phyloP scores from a whole-genome alignment of 2,113 vertebrate species.

The Triplophysa tibetana region DNA sequence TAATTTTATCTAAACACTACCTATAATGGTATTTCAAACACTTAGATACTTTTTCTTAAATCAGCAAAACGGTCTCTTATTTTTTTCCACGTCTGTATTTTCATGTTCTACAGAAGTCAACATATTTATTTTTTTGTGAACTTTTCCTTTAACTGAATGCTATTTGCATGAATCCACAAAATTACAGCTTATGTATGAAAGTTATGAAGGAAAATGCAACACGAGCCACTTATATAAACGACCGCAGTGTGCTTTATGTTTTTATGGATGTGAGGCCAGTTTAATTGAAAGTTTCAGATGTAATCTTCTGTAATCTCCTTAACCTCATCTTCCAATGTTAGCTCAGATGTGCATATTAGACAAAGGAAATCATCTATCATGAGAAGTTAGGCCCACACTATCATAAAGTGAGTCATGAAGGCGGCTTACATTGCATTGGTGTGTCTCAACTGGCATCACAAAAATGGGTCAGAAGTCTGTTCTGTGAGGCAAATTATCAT shows the following conservation, averaged over 20 bases:
- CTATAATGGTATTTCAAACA: too few species aligned
- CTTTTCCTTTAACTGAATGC: neutral
- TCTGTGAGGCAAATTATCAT: neutral
- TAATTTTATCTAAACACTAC: too few species aligned
- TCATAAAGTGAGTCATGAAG: neutral
- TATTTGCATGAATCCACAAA: neutral
- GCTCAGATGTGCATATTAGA: conserved; percentile 13
- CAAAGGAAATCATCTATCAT: conserved; percentile 22
- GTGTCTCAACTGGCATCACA: neutral
- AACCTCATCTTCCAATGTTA: conserved; percentile 3
- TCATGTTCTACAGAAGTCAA: too few species aligned
- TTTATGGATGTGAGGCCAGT: neutral
- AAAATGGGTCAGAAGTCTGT: neutral
- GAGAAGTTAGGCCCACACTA: neutral
- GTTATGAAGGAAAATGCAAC: neutral
- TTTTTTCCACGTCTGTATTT: neutral
- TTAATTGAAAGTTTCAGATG: conserved; percentile 35
- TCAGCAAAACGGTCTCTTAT: too few species aligned
- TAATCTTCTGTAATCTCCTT: conserved; percentile 29
- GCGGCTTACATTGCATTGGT: neutral
- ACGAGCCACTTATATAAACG: neutral
- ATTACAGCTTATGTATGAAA: neutral
- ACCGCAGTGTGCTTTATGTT: neutral
- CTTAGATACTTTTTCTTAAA: too few species aligned
- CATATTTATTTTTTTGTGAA: neutral